Conservation (phyloP, 2,113 vertebrate species). For the Salvelinus namaycush region DNA sequence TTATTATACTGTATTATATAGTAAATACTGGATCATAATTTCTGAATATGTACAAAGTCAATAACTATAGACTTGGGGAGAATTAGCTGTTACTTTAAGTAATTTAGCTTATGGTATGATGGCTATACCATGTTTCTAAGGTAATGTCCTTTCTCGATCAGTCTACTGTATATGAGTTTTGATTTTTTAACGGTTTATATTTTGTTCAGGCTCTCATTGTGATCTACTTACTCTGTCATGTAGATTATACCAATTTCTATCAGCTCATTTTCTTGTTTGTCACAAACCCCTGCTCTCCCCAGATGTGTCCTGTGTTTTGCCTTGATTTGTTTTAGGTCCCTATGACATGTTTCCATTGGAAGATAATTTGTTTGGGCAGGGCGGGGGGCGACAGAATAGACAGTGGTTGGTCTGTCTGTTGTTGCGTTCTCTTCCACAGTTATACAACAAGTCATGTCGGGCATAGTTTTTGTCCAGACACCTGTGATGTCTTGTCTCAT, state of each 20-base stretch:
- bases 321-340: not conserved
- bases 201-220: too few species aligned
- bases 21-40: not conserved
- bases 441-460: too few species aligned
- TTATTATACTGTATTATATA: not conserved
- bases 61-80: not conserved
- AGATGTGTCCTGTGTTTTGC: not conserved
- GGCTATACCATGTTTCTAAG: not conserved
- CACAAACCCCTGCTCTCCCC: not conserved
- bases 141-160: too few species aligned
- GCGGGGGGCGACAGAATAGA: not conserved
- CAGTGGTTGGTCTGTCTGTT: too few species aligned
- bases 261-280: not conserved
- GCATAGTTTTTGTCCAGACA: too few species aligned
- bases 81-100: not conserved
- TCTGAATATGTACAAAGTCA: not conserved
- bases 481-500: too few species aligned
- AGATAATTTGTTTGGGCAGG: slow-evolving; percentile 1
- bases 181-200: not conserved
- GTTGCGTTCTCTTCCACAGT: too few species aligned
- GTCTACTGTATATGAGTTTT: not conserved
- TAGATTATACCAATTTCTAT: not conserved
- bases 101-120: not conserved
- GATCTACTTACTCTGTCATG: not conserved
- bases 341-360: not conserved